phyloP scores from a whole-genome alignment of 2,797 vertebrate species.

The Heteromormyrus szaboi region DNA sequence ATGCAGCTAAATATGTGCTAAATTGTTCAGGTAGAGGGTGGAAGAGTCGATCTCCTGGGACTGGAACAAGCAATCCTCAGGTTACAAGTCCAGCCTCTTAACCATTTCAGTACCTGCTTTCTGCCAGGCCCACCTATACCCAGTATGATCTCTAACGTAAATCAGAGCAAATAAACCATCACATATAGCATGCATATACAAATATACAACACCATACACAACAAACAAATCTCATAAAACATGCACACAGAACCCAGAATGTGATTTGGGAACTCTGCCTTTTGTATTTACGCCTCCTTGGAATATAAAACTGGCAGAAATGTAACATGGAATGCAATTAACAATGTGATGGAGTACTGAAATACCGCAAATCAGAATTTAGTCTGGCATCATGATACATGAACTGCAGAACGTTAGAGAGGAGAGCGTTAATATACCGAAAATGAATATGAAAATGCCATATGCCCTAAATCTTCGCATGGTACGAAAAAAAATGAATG shows the following conservation, averaged over 20 bases:
- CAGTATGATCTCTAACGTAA: neutral
- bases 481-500: neutral
- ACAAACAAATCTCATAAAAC: neutral
- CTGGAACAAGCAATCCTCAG: neutral
- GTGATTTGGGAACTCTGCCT: neutral
- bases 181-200: neutral
- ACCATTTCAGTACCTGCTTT: neutral
- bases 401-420: neutral
- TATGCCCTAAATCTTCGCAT: neutral
- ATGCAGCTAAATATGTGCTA: neutral
- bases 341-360: neutral
- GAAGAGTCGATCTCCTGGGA: neutral
- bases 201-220: neutral
- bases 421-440: neutral
- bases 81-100: conserved; percentile 1
- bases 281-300: neutral
- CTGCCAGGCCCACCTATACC: neutral
- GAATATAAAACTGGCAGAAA: neutral
- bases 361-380: neutral
- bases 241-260: neutral
- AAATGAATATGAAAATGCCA: neutral
- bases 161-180: neutral
- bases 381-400: neutral
- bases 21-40: neutral
- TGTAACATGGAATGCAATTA: neutral